Percentiles rank a stretch among this genome's conserved stretches.
Conservation (phyloP, 2,113 vertebrate genomes). For the Anhinga anhinga region DNA sequence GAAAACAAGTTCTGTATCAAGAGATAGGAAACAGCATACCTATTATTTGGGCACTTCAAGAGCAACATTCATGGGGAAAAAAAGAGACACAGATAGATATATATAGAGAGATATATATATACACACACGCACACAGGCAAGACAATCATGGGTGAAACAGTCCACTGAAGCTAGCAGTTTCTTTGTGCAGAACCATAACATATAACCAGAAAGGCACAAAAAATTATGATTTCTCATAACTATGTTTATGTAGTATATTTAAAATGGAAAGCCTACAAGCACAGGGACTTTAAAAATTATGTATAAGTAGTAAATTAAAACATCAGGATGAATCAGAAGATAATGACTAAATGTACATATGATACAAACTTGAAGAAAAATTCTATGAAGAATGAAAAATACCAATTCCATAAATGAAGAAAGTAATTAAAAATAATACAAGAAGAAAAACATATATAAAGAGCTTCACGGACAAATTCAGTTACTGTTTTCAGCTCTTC, state of each 20-base stretch:
- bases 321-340: neutral
- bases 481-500: neutral
- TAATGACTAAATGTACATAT: neutral
- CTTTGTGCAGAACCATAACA: neutral
- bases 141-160: slow-evolving; percentile 13
- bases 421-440: neutral
- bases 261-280: neutral
- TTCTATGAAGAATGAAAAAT: neutral
- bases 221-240: neutral
- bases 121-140: neutral
- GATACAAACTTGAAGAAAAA: slow-evolving; percentile 1
- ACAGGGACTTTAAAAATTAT: neutral
- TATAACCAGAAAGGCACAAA: neutral
- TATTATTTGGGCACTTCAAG: slow-evolving; percentile 37
- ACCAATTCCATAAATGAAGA: neutral
- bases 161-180: slow-evolving; percentile 17
- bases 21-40: slow-evolving; percentile 59
- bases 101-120: neutral
- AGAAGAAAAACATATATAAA: neutral
- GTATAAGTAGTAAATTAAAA: neutral
- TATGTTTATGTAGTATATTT: neutral
- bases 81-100: slow-evolving; percentile 21
- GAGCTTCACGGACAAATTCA: slow-evolving; percentile 29
- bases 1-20: slow-evolving; percentile 27
- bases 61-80: slow-evolving; percentile 55